These are phyloP conservation scores for Dendropsophus ebraccatus DNA, from an alignment of 2,113 vertebrate species.

Conservation along the genomic window DNA sequence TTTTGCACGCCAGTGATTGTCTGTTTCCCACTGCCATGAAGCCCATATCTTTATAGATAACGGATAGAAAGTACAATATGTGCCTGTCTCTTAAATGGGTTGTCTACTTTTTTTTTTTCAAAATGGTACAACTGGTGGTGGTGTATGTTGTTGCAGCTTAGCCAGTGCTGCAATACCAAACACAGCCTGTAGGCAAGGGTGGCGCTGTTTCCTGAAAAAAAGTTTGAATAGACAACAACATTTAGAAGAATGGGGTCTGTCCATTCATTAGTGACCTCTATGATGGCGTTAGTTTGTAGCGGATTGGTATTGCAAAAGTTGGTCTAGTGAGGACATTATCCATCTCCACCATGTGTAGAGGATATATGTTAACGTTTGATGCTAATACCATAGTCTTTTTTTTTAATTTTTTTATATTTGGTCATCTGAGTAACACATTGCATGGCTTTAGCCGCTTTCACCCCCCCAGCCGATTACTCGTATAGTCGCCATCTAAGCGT, in stretches of 20 bases:
- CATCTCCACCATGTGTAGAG: background rate
- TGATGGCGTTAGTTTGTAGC: background rate
- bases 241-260: background rate
- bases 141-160: background rate
- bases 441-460: background rate
- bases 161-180: background rate
- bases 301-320: background rate
- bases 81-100: background rate
- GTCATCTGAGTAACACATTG: background rate
- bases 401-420: constrained; percentile 4
- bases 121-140: background rate
- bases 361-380: background rate
- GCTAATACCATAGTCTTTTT: background rate
- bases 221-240: background rate
- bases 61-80: background rate
- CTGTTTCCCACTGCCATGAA: background rate
- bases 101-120: background rate
- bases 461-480: background rate
- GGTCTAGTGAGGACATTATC: too few species aligned
- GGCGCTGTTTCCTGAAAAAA: too few species aligned
- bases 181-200: background rate
- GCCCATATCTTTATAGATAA: background rate
- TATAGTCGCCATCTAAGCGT: constrained; percentile 11
- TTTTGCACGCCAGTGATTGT: too few species aligned
- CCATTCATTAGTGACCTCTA: background rate